phyloP scores from a whole-genome alignment of 2,113 vertebrate species.

The Antechinus flavipes region DNA sequence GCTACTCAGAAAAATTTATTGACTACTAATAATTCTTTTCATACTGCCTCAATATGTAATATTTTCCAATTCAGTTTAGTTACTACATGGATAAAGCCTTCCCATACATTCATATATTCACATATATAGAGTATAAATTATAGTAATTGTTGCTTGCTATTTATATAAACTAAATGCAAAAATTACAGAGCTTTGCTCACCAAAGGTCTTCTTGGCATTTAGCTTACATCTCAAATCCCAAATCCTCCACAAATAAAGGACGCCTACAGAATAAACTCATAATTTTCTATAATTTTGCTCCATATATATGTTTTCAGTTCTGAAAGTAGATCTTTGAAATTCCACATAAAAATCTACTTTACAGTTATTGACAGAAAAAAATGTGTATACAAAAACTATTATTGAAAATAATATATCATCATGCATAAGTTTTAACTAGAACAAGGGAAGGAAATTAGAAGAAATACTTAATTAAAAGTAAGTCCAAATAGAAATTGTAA shows the following conservation, averaged over 20 bases:
- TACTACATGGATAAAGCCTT: neutral
- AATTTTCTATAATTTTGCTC: neutral
- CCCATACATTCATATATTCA: neutral
- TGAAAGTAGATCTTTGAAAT: neutral
- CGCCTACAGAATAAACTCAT: neutral
- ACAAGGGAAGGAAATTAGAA: neutral
- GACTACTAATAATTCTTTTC: constrained; percentile 16
- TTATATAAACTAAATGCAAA: neutral
- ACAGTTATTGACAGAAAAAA: neutral
- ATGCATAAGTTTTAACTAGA: neutral
- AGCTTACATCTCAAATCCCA: neutral
- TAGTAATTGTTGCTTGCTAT: neutral
- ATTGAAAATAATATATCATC: neutral
- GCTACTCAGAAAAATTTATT: constrained; percentile 38
- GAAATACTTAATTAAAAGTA: neutral
- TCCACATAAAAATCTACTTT: neutral
- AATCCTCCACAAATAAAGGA: neutral
- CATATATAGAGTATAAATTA: constrained; percentile 10
- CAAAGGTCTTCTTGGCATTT: neutral
- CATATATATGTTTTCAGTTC: neutral
- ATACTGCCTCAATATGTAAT: constrained; percentile 21
- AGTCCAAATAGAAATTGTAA: neutral
- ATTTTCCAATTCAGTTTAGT: constrained; percentile 24
- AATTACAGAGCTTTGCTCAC: neutral
- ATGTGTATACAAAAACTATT: neutral